A percentile compares a stretch with the other conserved stretches of the same genome.
Evolutionary conservation across 2,797 vertebrate genomes (phyloP).

Genomic region (Falco peregrinus): DNA sequence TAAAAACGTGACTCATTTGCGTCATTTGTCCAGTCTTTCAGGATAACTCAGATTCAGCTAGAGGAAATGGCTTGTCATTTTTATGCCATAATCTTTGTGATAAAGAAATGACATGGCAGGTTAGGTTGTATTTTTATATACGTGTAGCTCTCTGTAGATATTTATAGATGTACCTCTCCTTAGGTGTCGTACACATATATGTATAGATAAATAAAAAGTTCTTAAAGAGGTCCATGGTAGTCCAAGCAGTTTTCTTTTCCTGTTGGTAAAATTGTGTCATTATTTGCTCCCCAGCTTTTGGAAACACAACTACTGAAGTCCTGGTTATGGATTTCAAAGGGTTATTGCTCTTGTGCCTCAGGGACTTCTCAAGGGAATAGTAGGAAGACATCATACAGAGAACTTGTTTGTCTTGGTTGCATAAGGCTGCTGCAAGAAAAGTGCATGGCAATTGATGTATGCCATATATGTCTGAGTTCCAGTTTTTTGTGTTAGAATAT

Average conservation of each 20-base stretch:
- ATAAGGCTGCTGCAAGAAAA: not conserved
- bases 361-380: not conserved
- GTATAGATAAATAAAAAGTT: not conserved
- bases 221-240: not conserved
- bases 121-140: not conserved
- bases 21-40: not conserved
- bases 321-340: not conserved
- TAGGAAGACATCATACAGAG: not conserved
- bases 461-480: not conserved
- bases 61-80: not conserved
- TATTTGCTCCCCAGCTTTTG: not conserved
- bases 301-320: not conserved
- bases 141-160: not conserved
- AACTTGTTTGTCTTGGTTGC: not conserved
- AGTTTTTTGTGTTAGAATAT: not conserved
- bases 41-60: not conserved
- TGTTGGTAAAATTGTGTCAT: not conserved
- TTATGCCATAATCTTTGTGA: not conserved
- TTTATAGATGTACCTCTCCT: not conserved
- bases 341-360: not conserved
- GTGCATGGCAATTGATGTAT: not conserved
- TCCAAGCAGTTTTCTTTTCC: not conserved
- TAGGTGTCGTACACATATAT: not conserved
- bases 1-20: not conserved
- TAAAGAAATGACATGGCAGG: not conserved